These are phyloP conservation scores for Astreopora myriophthalma DNA, from an alignment of 64 coral and sea anemone species.

Conservation along the genomic window DNA sequence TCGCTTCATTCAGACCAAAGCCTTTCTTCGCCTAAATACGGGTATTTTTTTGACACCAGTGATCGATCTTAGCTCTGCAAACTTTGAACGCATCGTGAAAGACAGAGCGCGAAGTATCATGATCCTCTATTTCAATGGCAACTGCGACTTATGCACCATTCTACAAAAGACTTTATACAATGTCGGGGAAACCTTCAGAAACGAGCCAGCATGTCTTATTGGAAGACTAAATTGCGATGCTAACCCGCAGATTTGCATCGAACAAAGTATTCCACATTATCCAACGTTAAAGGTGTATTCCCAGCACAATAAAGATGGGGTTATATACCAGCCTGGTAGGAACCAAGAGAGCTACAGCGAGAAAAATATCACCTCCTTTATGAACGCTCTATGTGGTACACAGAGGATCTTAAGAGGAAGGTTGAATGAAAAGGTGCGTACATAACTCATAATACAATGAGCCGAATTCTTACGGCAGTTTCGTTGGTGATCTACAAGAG, in stretches of 20 bases:
- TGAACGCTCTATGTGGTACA: conserved; percentile 87
- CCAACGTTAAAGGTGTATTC: conserved; percentile 92
- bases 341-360: conserved; percentile 94
- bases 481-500: background rate
- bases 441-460: no score
- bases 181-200: conserved; percentile 71
- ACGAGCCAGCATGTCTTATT: conserved; percentile 88
- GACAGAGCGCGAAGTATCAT: conserved; percentile 81
- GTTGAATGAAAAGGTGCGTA: conserved; percentile 83
- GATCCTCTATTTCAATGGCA: conserved; percentile 83
- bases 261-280: conserved; percentile 87
- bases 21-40: conserved; percentile 58
- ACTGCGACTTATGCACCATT: conserved; percentile 78
- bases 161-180: conserved; percentile 59
- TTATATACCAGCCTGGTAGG: conserved; percentile 84
- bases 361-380: conserved; percentile 84
- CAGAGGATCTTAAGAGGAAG: conserved; percentile 72
- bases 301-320: conserved; percentile 88
- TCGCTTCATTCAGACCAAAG: conserved; percentile 75
- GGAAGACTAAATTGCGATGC: conserved; percentile 83
- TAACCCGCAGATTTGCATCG: conserved; percentile 59
- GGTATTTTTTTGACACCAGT: conserved; percentile 80
- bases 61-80: conserved; percentile 77
- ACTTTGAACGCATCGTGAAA: conserved; percentile 93
- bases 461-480: background rate